phyloP scores from a whole-genome alignment of 1,140 invertebrate genomes.

The Diabrotica virgifera region DNA sequence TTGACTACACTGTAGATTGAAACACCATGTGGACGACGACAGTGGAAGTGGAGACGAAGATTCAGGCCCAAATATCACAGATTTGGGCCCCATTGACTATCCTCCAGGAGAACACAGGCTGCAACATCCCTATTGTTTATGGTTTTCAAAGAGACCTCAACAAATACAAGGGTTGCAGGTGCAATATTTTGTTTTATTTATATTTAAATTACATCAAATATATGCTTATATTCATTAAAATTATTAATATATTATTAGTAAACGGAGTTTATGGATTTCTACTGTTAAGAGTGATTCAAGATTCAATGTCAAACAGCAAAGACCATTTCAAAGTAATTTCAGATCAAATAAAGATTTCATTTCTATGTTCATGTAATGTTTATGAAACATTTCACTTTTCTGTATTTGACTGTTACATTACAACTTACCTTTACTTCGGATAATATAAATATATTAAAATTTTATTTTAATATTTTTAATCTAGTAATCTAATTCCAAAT shows the following conservation, averaged over 20 bases:
- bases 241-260: no score
- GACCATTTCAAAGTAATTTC: neutral
- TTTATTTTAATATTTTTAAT: no score
- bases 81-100: constrained; percentile 60
- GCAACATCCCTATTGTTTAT: constrained; percentile 86
- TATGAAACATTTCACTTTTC: no score
- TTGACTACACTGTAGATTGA: constrained; percentile 49
- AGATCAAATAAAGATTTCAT: neutral
- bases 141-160: constrained; percentile 74
- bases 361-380: neutral
- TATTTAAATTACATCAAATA: no score
- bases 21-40: constrained; percentile 53
- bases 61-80: constrained; percentile 39
- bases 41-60: constrained; percentile 58
- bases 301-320: no score
- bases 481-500: no score
- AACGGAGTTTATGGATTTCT: no score
- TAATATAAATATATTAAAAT: no score
- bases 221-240: no score
- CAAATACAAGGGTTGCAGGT: constrained; percentile 39
- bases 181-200: neutral
- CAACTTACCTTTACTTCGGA: no score
- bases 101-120: constrained; percentile 78
- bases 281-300: no score
- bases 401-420: no score